Percentiles rank a stretch among this genome's conserved stretches.
phyloP scores from a whole-genome alignment of 2,888 invertebrate genomes.

The Hofmannophila pseudospretella region DNA sequence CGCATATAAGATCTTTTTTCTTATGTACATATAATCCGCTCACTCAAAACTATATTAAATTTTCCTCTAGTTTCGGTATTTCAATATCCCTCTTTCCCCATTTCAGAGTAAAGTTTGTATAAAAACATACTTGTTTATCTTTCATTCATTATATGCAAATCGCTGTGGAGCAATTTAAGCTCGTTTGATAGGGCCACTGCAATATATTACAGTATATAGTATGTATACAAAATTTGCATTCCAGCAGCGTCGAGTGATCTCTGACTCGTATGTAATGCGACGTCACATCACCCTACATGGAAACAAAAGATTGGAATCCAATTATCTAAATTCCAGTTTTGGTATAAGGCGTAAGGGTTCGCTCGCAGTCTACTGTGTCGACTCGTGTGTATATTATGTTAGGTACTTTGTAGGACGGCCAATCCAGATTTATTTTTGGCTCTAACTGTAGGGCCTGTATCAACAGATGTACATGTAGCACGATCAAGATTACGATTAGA shows the following conservation, averaged over 20 bases:
- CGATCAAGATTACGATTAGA: too few relatives aligned
- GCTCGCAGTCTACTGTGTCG: too few relatives aligned
- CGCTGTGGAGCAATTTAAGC: slow-evolving; percentile 2
- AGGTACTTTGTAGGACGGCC: too few relatives aligned
- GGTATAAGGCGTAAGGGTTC: too few relatives aligned
- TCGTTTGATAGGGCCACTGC: slow-evolving; percentile 1
- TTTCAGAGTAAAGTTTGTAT: neutral
- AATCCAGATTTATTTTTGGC: too few relatives aligned
- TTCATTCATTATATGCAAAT: slow-evolving; percentile 5
- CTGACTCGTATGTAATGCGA: neutral
- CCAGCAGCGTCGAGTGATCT: neutral
- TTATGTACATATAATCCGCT: too few relatives aligned
- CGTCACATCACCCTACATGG: neutral
- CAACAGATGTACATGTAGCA: too few relatives aligned
- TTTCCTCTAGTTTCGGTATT: neutral
- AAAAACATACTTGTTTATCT: neutral
- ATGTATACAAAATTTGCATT: neutral
- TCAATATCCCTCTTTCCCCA: neutral
- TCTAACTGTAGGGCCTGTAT: too few relatives aligned
- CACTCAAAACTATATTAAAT: too few relatives aligned
- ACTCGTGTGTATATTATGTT: too few relatives aligned
- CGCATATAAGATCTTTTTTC: too few relatives aligned
- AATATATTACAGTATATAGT: too few relatives aligned
- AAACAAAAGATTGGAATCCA: neutral
- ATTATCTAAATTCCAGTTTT: neutral